phyloP scores from a whole-genome alignment of 2,113 vertebrate species.

The Aepyceros melampus region DNA sequence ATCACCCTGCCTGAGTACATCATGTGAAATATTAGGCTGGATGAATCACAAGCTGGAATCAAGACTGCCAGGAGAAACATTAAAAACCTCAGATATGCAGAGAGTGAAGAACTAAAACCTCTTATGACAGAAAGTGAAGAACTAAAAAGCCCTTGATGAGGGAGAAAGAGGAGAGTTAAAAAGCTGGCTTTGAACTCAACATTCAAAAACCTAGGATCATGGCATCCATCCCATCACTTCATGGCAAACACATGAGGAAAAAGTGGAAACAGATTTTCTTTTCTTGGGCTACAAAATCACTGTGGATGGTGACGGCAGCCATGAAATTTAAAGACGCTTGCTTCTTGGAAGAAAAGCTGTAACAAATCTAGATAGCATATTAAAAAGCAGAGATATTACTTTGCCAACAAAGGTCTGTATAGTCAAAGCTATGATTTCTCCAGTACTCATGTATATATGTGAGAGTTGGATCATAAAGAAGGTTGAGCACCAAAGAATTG shows the following conservation, averaged over 20 bases:
- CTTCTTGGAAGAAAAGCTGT: background rate
- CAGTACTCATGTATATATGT: background rate
- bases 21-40: background rate
- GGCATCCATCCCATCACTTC: background rate
- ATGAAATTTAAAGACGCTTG: background rate
- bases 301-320: background rate
- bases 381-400: background rate
- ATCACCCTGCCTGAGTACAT: background rate
- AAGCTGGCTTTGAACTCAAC: background rate
- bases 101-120: too few relatives aligned
- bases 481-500: background rate
- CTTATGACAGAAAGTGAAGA: too few relatives aligned
- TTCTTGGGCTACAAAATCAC: background rate
- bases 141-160: background rate
- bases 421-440: background rate
- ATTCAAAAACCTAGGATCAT: background rate
- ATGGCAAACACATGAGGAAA: background rate
- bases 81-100: background rate
- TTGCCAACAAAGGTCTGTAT: background rate
- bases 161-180: background rate
- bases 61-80: background rate
- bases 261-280: background rate
- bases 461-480: background rate
- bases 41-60: background rate
- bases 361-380: background rate